Base-by-base conservation (phyloP, 1,140 invertebrate species). In the Scaptodrosophila lebanonensis region DNA sequence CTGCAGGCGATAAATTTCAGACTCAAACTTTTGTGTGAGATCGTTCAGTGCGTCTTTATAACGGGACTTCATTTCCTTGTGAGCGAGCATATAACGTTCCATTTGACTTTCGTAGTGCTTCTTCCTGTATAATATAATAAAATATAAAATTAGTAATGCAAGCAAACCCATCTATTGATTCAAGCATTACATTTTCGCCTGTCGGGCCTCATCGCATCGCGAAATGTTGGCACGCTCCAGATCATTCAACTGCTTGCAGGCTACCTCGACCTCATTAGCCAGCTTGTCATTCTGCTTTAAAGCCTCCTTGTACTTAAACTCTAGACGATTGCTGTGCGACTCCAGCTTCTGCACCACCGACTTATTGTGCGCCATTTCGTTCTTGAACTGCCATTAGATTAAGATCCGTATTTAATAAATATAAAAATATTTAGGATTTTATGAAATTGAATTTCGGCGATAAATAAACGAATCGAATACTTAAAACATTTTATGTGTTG, bases 21-120 rank as follows among this genome's bases (percentile, higher is more conserved):
- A n/a, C 17, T 85, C 63, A 35, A 86, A 84, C 15, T 47, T 63
- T 3, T 32, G 33, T 6, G 77, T 82, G 6, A 86, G 36, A 36
- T 86, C 84, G 1, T 79, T 15, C 9, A 83, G 8, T 0, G 58
- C 18, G 2, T 17, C 15, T 13, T 54, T 71, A 33, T 82, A 86
- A 9, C 58, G 64, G 4, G 36, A 6, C 47, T 75, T 84, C 0
- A 83, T 30, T 5, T 65, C 12, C 30, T 63, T 68, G 7, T 69
- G 53, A 2, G 49, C 49, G 17, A 42, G 0, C 2, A 83, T 2
- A 52, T 69, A 86, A 8, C 43, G 27, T 8, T 69, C 44, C 9
- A 86, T 61, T 39, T 70, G 45, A 2, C 8, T 1, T 15, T 84
- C 66, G 9, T 59, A 57, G 1, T 60, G 45, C 18, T 75, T 59